Evolutionary conservation across 2,888 invertebrate species (phyloP), one percentile per base, ranked within the genome.

Genomic region (Xestia xanthographa): DNA sequence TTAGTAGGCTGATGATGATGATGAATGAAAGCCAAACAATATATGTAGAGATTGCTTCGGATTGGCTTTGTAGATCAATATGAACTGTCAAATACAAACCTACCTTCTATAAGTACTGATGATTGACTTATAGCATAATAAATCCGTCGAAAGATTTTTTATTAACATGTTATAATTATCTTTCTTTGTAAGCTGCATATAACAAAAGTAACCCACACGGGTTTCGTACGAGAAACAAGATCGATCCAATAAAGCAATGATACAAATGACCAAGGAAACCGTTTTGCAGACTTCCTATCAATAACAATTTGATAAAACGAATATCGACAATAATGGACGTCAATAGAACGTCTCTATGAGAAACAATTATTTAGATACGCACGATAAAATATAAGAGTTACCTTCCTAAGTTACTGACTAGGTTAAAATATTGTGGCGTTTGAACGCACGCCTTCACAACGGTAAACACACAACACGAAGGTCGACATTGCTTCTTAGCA

Each of bases 331-430:
- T 85, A 53, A 87, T 75, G 75, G 86, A 56, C 69, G 53, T 50
- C 85, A 38, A 86, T 77, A 72, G 34, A 86, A 77, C 88, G 79
- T 89, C 86, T 86, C 76, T 82, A 86, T 90, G 89, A 89, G 84
- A 79, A 90, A 89, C 88, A 83, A 90, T 91, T 85, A 90, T 91
- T 93, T 93, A 91, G 94, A 83, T 87, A 89, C 91, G 91, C 89
- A 78, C 87, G 56, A 92, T 93, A 87, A 91, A 89, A 83, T 79
- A 87, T 84, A 82, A 84, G 75, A 82, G 77, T 68, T 86, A 74
- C 80, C 48, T 75, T 75, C 56, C 58, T 60, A 66, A 66, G 14
- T 41, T 83, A 88, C 91, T 83, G 90, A 91, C 91, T 88, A 0
- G 66, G 58, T 66, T 53, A 0, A 29, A 60, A 66, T 17, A 17